These are phyloP conservation scores for Macropus fuliginosus DNA, from an alignment of 2,797 vertebrate species.

Conservation along the genomic window DNA sequence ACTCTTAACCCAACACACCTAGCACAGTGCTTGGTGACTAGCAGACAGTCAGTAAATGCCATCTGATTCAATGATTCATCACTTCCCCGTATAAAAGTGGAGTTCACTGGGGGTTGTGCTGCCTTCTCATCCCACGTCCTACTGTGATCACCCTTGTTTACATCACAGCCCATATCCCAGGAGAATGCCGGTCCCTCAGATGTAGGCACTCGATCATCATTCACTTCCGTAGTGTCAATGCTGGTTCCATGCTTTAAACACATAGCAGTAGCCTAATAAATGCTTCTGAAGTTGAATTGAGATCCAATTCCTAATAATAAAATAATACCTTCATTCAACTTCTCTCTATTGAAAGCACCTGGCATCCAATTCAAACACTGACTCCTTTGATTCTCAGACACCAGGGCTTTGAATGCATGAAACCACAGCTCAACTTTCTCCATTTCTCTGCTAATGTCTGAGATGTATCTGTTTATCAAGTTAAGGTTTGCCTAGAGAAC, in stretches of 20 bases:
- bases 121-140: background rate
- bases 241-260: background rate
- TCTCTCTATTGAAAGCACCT: background rate
- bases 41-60: background rate
- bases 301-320: background rate
- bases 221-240: background rate
- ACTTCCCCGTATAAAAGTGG: background rate
- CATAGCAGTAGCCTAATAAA: background rate
- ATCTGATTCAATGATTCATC: background rate
- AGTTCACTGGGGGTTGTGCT: background rate
- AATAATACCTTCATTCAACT: background rate
- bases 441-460: background rate
- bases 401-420: background rate
- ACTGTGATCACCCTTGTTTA: background rate
- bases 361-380: background rate
- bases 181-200: background rate
- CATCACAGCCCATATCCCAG: background rate
- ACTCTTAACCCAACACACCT: background rate
- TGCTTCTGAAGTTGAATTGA: background rate
- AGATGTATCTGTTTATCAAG: constrained; percentile 7
- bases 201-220: background rate
- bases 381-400: background rate
- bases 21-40: background rate
- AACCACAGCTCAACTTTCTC: constrained; percentile 13
- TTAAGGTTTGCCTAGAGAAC: background rate